Evolutionary conservation across 1,140 invertebrate species (phyloP).

Genomic region (Trichomalopsis sarcophagae): DNA sequence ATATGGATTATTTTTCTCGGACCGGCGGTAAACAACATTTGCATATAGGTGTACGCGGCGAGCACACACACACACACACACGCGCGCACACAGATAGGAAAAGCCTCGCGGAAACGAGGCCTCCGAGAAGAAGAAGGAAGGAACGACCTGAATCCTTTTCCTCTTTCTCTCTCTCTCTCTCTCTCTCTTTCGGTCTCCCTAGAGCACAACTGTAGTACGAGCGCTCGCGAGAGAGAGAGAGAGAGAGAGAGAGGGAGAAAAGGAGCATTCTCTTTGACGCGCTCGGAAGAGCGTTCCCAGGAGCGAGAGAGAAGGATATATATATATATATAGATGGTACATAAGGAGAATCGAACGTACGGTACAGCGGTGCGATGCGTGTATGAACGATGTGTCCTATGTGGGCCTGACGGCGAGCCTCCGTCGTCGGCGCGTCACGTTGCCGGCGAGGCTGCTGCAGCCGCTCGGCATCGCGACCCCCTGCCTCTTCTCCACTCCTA

Average conservation of each 20-base stretch:
- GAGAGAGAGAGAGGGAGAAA: slow-evolving; percentile 18
- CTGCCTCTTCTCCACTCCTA: slow-evolving; percentile 24
- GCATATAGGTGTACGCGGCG: neutral
- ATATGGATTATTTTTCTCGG: slow-evolving; percentile 16
- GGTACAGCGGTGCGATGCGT: neutral
- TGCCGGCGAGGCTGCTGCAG: slow-evolving; percentile 4
- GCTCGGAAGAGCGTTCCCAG: neutral
- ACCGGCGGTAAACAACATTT: slow-evolving; percentile 47
- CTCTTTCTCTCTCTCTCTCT: slow-evolving; percentile 12
- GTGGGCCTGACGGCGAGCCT: slow-evolving; percentile 14
- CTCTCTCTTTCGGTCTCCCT: neutral
- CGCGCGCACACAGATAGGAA: neutral
- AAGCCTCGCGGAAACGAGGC: neutral
- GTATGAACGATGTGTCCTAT: neutral
- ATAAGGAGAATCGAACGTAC: neutral
- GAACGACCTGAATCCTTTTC: slow-evolving; percentile 8
- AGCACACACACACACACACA: too few relatives aligned
- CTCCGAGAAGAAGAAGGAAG: neutral
- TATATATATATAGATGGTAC: neutral
- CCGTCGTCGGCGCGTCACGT: slow-evolving; percentile 33
- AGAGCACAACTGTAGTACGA: neutral
- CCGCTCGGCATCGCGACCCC: slow-evolving; percentile 47
- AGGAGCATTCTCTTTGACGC: slow-evolving; percentile 12
- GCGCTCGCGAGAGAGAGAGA: neutral
- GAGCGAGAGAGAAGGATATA: neutral